phyloP scores from a whole-genome alignment of 2,888 invertebrate species.

The Drosophila cracens region DNA sequence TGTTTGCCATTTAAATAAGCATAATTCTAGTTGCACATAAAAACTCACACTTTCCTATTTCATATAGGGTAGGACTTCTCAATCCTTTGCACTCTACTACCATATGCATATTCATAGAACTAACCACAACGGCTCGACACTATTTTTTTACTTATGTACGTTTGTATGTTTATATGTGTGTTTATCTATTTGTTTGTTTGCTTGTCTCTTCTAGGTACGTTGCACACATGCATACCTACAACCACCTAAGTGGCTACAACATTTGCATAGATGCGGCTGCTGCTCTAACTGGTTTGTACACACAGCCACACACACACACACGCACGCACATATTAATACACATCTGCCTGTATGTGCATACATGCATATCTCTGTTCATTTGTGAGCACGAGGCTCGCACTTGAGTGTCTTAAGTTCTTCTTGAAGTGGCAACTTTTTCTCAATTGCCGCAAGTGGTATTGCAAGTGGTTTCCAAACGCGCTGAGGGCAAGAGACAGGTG shows the following conservation, averaged over 20 bases:
- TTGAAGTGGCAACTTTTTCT: constrained; percentile 74
- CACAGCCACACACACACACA: constrained; percentile 7
- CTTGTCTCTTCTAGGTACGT: constrained; percentile 67
- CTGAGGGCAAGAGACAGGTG: constrained; percentile 41
- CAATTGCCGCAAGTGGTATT: constrained; percentile 73
- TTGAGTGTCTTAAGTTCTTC: constrained; percentile 74
- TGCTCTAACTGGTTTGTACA: constrained; percentile 47
- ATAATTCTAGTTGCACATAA: constrained; percentile 54
- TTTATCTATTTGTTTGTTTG: constrained; percentile 53
- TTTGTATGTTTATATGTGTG: constrained; percentile 36
- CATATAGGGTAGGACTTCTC: constrained; percentile 5
- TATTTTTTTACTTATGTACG: constrained; percentile 59
- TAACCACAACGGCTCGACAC: constrained; percentile 63
- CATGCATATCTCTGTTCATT: constrained; percentile 50
- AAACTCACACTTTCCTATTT: constrained; percentile 33
- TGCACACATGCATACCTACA: constrained; percentile 22
- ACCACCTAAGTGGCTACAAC: constrained; percentile 44
- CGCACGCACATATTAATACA: constrained; percentile 4
- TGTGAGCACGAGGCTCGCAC: constrained; percentile 56
- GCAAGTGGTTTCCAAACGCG: constrained; percentile 65
- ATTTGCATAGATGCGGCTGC: constrained; percentile 38
- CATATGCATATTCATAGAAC: constrained; percentile 69
- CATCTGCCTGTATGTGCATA: background rate
- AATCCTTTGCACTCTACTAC: constrained; percentile 20
- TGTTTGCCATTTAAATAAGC: constrained; percentile 77